Percentiles rank a stretch among this genome's conserved stretches.
phyloP scores from a whole-genome alignment of 92 coral and sea anemone species.

The Scolanthus callimorphus region DNA sequence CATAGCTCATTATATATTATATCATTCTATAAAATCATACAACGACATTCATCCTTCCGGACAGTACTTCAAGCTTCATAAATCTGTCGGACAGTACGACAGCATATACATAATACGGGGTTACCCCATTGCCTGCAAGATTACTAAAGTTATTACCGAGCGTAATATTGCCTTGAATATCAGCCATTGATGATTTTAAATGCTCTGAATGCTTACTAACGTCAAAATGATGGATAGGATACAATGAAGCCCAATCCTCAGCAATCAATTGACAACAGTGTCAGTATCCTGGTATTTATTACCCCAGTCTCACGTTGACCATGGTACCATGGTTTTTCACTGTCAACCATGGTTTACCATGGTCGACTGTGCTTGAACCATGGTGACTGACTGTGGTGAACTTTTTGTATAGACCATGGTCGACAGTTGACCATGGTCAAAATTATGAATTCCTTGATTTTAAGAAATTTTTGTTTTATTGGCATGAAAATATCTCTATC shows the following conservation, averaged over 20 bases:
- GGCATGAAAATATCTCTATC: too few relatives aligned
- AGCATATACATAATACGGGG: conserved; percentile 1
- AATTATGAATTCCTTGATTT: too few relatives aligned
- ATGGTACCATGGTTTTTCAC: too few relatives aligned
- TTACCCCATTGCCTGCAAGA: not conserved
- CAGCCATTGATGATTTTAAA: not conserved
- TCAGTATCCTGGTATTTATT: conserved; percentile 3
- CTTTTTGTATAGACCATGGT: too few relatives aligned
- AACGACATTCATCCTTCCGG: conserved; percentile 1
- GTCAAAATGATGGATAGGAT: conserved; percentile 1
- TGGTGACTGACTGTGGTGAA: too few relatives aligned
- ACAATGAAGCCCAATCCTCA: conserved; percentile 3
- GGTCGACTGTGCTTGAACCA: too few relatives aligned
- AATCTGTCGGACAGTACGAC: not conserved
- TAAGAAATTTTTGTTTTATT: too few relatives aligned
- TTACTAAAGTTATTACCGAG: not conserved
- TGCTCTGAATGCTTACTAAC: not conserved
- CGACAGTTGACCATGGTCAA: too few relatives aligned
- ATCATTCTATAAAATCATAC: not conserved
- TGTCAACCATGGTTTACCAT: too few relatives aligned
- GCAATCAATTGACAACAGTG: not conserved
- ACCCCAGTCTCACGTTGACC: too few relatives aligned
- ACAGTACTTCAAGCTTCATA: not conserved
- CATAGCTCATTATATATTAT: not conserved
- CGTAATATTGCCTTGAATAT: not conserved